Percentiles rank a stretch among this genome's conserved stretches.
phyloP scores from a whole-genome alignment of 2,797 vertebrate species.

The Eulemur albifrons region DNA sequence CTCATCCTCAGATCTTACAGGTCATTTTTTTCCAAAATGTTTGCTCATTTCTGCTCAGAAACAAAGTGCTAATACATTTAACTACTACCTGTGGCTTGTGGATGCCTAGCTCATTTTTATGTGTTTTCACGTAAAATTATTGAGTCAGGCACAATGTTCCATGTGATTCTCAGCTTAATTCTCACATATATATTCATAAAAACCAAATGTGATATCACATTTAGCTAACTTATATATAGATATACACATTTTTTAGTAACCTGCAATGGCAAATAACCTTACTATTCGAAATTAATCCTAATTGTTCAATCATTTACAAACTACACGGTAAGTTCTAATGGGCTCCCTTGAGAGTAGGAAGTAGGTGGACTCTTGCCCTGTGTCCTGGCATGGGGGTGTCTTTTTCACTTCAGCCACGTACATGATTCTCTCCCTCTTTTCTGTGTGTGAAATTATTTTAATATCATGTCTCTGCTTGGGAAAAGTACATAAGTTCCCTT shows the following conservation, averaged over 20 bases:
- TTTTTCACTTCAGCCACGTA: neutral
- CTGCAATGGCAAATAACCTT: neutral
- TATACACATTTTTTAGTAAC: neutral
- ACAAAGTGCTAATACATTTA: neutral
- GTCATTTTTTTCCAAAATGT: neutral
- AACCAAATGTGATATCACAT: neutral
- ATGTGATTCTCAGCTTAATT: neutral
- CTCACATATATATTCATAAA: neutral
- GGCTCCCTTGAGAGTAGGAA: neutral
- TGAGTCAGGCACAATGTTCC: neutral
- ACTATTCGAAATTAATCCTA: conserved; percentile 42
- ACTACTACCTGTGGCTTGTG: neutral
- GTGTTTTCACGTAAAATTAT: neutral
- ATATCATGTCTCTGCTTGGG: neutral
- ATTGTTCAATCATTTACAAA: neutral
- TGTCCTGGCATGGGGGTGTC: neutral
- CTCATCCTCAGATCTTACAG: neutral
- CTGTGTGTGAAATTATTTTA: conserved; percentile 5
- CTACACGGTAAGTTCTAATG: neutral
- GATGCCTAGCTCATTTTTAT: neutral
- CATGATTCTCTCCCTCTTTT: neutral
- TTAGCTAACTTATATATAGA: neutral
- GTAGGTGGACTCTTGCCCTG: neutral
- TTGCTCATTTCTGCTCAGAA: neutral
- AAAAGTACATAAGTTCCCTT: neutral